These are phyloP conservation scores for Cosmia trapezina DNA, from an alignment of 2,888 invertebrate species.

Conservation along the genomic window DNA sequence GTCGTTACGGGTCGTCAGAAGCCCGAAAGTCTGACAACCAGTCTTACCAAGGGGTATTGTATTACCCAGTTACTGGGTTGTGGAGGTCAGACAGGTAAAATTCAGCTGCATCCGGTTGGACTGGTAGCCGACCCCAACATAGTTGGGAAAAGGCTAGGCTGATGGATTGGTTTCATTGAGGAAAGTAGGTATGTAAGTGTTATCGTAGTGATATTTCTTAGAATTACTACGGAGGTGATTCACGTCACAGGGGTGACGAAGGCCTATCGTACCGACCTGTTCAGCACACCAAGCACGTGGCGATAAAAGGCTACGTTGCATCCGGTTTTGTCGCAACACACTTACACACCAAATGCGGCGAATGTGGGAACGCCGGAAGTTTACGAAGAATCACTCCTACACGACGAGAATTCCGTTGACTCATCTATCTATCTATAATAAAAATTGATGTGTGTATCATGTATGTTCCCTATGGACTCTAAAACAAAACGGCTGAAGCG, in stretches of 20 bases:
- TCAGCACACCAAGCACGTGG: constrained; percentile 79
- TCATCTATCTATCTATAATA: constrained; percentile 49
- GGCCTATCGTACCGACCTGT: constrained; percentile 65
- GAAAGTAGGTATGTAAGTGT: constrained; percentile 43
- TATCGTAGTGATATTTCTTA: constrained; percentile 68
- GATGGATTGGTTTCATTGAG: no score
- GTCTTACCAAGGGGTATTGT: no score
- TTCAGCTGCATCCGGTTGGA: no score
- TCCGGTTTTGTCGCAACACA: constrained; percentile 79
- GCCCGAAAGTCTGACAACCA: no score
- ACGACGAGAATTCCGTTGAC: constrained; percentile 74
- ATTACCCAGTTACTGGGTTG: no score
- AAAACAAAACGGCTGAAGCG: no score
- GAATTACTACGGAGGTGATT: constrained; percentile 75
- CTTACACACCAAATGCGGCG: constrained; percentile 75
- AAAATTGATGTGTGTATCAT: no score
- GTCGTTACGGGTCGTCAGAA: no score
- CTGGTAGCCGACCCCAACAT: no score
- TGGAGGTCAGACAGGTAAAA: no score
- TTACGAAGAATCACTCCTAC: constrained; percentile 78
- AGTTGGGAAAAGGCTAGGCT: no score
- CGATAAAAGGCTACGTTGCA: constrained; percentile 78
- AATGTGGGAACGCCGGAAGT: constrained; percentile 84
- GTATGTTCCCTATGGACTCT: no score
- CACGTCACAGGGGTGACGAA: constrained; percentile 68